Evolutionary conservation across 2,113 vertebrate species (phyloP).

Genomic region (Antechinus stuartii): DNA sequence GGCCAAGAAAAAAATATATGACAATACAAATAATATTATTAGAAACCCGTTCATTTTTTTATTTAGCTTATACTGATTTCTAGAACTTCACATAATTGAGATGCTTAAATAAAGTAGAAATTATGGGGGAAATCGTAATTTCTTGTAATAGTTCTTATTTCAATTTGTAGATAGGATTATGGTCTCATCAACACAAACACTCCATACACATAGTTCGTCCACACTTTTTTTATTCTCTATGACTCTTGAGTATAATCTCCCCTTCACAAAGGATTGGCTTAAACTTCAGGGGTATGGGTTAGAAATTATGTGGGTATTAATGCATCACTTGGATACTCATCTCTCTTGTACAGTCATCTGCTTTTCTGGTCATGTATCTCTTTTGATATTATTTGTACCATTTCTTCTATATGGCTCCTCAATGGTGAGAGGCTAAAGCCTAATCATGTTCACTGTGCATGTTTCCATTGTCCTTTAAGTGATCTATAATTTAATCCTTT

Average conservation of each 20-base stretch:
- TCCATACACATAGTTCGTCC: background rate
- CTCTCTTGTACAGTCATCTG: background rate
- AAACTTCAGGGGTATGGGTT: background rate
- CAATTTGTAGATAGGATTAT: background rate
- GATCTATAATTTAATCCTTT: background rate
- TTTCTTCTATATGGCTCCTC: background rate
- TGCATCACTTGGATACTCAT: background rate
- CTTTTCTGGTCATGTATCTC: background rate
- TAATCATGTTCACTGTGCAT: background rate
- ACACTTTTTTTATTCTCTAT: background rate
- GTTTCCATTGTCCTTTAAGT: background rate
- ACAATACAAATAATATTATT: background rate
- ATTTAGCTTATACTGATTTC: constrained; percentile 5
- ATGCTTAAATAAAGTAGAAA: constrained; percentile 9
- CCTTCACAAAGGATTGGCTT: background rate
- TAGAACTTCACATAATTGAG: constrained; percentile 19
- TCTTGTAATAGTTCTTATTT: constrained; percentile 7
- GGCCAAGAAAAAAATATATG: background rate
- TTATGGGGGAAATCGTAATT: constrained; percentile 1
- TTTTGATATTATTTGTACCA: background rate
- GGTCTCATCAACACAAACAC: background rate
- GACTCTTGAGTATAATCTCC: background rate
- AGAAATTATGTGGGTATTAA: background rate
- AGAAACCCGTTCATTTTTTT: background rate
- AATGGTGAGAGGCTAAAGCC: too few relatives aligned